phyloP scores from a whole-genome alignment of 2,888 invertebrate species.

The Xanthia icteritia region DNA sequence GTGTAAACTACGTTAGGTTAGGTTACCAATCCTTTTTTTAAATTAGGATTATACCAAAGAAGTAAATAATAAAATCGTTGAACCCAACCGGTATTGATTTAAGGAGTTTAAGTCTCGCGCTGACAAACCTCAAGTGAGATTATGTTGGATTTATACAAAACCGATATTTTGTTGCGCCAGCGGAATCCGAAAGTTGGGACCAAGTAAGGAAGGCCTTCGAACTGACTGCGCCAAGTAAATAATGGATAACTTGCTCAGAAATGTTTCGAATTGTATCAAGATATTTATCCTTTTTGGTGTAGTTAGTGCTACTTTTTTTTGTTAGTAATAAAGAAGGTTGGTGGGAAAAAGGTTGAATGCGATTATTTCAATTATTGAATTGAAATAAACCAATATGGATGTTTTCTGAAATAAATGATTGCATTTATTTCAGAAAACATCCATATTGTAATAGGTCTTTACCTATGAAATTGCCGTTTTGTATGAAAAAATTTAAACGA shows the following conservation, averaged over 20 bases:
- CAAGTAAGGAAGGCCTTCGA: slow-evolving; percentile 51
- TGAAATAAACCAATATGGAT: no score
- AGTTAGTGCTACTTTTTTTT: not conserved
- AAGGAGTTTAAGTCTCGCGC: slow-evolving; percentile 8
- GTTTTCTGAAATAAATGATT: no score
- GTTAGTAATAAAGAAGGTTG: no score
- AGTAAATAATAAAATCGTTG: not conserved
- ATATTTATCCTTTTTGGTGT: slow-evolving; percentile 29
- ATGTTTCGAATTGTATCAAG: slow-evolving; percentile 47
- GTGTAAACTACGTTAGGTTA: not conserved
- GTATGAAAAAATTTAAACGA: no score
- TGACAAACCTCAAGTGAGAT: slow-evolving; percentile 19
- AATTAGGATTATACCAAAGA: not conserved
- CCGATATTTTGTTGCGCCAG: slow-evolving; percentile 38
- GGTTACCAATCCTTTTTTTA: not conserved
- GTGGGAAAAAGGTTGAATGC: no score
- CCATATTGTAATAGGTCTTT: no score
- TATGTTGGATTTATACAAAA: slow-evolving; percentile 37
- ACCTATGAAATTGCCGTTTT: no score
- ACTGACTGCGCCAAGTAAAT: slow-evolving; percentile 38
- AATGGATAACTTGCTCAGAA: slow-evolving; percentile 42
- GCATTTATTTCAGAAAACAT: no score
- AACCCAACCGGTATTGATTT: slow-evolving; percentile 16
- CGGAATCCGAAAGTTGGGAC: slow-evolving; percentile 43
- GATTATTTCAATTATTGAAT: no score